Conservation (phyloP, 2,113 vertebrate species). For the Pagrus major region DNA sequence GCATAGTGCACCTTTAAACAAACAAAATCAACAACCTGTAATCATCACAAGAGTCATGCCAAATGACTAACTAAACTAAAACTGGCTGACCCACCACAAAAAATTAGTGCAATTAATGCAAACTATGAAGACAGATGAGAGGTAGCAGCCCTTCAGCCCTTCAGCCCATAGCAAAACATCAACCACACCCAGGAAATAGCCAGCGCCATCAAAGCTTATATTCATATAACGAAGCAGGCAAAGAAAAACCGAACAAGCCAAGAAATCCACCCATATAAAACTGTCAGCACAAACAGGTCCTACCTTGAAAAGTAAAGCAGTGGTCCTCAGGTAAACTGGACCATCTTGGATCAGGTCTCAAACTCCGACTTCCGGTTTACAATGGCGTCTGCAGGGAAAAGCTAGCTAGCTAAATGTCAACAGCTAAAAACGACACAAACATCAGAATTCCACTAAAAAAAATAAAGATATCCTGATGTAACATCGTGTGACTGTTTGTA, state of each 20-base stretch:
- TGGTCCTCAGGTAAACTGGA: neutral
- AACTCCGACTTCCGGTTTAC: neutral
- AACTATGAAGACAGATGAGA: neutral
- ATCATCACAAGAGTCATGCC: neutral
- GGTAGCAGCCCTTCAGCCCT: neutral
- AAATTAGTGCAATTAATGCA: neutral
- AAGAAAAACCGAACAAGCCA: too few species aligned
- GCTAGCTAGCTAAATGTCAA: neutral
- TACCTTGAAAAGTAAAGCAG: neutral
- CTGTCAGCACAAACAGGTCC: neutral
- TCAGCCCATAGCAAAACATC: neutral
- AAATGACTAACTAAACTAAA: neutral
- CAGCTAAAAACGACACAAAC: neutral
- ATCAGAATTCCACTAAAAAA: neutral
- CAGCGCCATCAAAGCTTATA: neutral
- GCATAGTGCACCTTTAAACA: too few species aligned
- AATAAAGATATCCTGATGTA: too few species aligned
- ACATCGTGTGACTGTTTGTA: neutral
- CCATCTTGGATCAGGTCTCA: too few species aligned
- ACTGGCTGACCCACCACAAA: neutral
- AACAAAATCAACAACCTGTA: neutral
- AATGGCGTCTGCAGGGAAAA: neutral
- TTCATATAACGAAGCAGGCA: too few species aligned
- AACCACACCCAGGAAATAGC: neutral
- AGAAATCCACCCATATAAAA: neutral